Percentiles rank a stretch among this genome's conserved stretches.
Conservation (phyloP, 2,113 vertebrate genomes). For the Diphyllodes magnificus region DNA sequence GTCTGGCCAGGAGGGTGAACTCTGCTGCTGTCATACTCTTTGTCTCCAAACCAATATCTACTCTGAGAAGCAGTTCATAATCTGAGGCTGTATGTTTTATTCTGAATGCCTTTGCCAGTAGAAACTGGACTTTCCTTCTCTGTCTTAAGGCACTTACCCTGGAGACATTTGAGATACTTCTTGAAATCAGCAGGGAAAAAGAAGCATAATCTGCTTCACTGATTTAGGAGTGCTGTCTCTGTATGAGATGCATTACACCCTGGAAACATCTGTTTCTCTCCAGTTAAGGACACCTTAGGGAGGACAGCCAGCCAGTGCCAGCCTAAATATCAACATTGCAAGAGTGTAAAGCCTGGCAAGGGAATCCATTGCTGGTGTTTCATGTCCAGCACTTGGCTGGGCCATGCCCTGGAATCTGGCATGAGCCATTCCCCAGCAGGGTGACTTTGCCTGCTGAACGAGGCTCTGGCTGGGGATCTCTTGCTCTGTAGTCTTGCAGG, state of each 20-base stretch:
- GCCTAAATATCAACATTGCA: background rate
- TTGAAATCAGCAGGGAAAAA: background rate
- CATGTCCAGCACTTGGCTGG: background rate
- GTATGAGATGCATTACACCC: background rate
- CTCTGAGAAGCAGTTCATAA: background rate
- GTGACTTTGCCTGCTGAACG: background rate
- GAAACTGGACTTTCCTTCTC: background rate
- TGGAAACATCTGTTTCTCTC: background rate
- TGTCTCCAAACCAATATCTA: background rate
- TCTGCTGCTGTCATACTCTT: background rate
- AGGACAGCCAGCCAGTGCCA: background rate
- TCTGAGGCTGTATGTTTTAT: background rate
- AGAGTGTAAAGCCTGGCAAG: background rate
- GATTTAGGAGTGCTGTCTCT: background rate
- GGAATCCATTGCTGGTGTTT: background rate
- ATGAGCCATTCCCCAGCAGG: background rate
- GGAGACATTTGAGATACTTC: background rate
- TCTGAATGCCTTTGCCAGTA: background rate
- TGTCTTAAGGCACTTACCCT: background rate
- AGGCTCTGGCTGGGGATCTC: background rate
- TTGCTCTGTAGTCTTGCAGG: background rate
- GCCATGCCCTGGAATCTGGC: background rate
- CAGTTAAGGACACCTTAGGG: background rate
- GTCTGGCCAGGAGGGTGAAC: background rate
- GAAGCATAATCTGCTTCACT: background rate